Evolutionary conservation across 2,888 invertebrate species (phyloP).

Genomic region (Craniophora ligustri): DNA sequence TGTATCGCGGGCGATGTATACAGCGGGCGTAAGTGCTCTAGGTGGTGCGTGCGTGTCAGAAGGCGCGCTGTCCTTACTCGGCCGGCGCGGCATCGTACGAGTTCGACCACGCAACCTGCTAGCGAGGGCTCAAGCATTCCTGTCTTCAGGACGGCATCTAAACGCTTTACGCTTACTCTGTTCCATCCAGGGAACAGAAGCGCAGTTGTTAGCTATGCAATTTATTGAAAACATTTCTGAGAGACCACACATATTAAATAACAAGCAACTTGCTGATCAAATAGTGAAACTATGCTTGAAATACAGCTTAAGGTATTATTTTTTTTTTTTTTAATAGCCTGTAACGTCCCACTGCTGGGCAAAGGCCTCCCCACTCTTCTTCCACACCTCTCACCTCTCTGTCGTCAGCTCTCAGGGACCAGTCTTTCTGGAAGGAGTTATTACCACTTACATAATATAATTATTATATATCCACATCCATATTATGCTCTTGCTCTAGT

Average conservation of each 20-base stretch:
- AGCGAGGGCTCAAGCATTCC: constrained; percentile 86
- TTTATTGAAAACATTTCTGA: constrained; percentile 72
- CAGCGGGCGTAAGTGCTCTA: constrained; percentile 88
- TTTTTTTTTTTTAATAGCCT: background rate
- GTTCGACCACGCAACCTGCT: constrained; percentile 89
- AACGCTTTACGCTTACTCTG: constrained; percentile 77
- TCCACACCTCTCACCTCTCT: too few relatives aligned
- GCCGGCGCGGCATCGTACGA: constrained; percentile 90
- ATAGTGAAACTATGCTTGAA: constrained; percentile 77
- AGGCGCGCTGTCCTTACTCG: constrained; percentile 88
- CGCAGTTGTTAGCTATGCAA: constrained; percentile 66
- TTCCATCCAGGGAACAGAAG: constrained; percentile 68
- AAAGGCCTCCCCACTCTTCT: too few relatives aligned
- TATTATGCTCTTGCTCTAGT: too few relatives aligned
- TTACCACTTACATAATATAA: too few relatives aligned
- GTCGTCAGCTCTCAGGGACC: too few relatives aligned
- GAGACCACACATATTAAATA: constrained; percentile 72
- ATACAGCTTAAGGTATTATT: constrained; percentile 69
- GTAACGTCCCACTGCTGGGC: too few relatives aligned
- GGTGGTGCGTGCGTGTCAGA: constrained; percentile 84
- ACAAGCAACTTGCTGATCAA: constrained; percentile 76
- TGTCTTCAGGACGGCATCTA: constrained; percentile 89
- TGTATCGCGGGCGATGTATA: constrained; percentile 91
- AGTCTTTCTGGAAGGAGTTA: too few relatives aligned
- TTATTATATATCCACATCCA: too few relatives aligned